These are phyloP conservation scores for Lagopus leucura DNA, from an alignment of 2,113 vertebrate species.

Conservation along the genomic window DNA sequence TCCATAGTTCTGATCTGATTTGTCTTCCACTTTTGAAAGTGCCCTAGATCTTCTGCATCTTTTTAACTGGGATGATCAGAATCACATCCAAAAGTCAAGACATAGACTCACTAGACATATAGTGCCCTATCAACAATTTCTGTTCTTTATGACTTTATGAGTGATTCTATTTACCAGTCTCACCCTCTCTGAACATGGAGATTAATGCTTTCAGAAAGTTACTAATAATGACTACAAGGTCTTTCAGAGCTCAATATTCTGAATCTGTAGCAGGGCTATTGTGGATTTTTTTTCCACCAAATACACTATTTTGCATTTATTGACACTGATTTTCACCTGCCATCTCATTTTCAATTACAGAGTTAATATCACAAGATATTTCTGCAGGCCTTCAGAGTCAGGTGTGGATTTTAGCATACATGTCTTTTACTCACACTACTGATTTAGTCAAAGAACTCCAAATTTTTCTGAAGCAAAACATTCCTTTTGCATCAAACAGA, in stretches of 20 bases:
- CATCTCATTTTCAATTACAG: conserved; percentile 23
- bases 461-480: not conserved
- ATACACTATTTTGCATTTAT: conserved; percentile 8
- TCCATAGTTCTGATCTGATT: not conserved
- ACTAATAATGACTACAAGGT: conserved; percentile 12
- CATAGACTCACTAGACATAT: not conserved
- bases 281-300: not conserved
- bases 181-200: conserved; percentile 20
- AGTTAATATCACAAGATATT: conserved; percentile 8
- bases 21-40: not conserved
- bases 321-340: conserved; percentile 28
- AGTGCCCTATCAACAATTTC: not conserved
- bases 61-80: not conserved
- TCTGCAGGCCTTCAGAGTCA: conserved; percentile 9
- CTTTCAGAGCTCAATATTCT: conserved; percentile 23
- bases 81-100: not conserved
- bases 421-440: not conserved
- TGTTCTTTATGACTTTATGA: conserved; percentile 10
- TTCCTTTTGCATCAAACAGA: not conserved
- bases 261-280: not conserved
- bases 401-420: not conserved
- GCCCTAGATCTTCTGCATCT: not conserved
- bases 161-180: conserved; percentile 26
- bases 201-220: conserved; percentile 45
- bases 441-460: not conserved